Evolutionary conservation across 2,797 vertebrate species (phyloP).

Genomic region (Pterois miles): DNA sequence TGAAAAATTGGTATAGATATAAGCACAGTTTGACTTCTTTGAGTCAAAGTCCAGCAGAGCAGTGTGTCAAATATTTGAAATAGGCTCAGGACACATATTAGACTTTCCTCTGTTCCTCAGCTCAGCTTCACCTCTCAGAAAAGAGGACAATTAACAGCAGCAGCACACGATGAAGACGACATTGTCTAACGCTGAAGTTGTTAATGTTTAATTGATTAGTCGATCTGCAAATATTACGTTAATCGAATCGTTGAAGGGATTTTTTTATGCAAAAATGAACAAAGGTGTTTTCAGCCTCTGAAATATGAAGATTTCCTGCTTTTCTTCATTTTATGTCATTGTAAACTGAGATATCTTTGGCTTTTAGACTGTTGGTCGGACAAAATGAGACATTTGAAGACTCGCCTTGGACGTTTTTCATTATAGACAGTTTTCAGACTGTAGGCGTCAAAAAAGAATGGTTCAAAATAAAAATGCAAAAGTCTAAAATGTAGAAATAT

Average conservation of each 20-base stretch:
- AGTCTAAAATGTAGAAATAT: neutral
- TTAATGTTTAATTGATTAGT: neutral
- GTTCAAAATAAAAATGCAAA: neutral
- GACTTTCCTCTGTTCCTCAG: neutral
- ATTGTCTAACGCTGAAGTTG: neutral
- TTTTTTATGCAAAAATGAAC: neutral
- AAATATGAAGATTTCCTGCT: too few relatives aligned
- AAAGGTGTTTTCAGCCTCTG: too few relatives aligned
- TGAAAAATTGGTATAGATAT: constrained; percentile 19
- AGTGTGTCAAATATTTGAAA: constrained; percentile 37
- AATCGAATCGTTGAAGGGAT: neutral
- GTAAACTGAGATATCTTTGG: neutral
- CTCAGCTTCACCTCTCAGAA: neutral
- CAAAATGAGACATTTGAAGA: neutral
- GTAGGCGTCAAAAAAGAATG: fast-evolving
- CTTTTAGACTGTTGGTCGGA: neutral
- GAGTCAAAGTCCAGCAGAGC: constrained; percentile 24
- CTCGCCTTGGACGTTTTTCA: neutral
- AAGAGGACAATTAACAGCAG: constrained; percentile 5
- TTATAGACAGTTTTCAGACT: neutral
- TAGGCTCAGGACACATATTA: constrained; percentile 1
- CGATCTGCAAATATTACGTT: neutral
- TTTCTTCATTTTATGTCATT: neutral
- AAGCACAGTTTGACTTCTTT: constrained; percentile 21
- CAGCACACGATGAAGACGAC: neutral